These are phyloP conservation scores for Acanthaster planci DNA, from an alignment of 35 echinoderm and acorn worm species.

Conservation along the genomic window DNA sequence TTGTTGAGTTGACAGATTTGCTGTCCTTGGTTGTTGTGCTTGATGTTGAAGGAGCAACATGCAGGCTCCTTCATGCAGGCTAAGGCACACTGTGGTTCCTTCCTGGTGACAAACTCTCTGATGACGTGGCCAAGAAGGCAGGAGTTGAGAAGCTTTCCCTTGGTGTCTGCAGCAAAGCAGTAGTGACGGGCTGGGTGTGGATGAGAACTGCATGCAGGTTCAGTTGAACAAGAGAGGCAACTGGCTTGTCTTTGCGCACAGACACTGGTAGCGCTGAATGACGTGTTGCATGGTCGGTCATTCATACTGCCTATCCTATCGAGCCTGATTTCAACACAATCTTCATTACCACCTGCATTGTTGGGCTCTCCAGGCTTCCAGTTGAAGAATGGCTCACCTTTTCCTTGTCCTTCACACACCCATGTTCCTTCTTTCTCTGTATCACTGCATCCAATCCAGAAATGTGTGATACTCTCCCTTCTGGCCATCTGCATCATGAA, in stretches of 20 bases:
- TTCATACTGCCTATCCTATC: no score
- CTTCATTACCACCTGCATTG: neutral
- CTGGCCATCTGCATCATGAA: neutral
- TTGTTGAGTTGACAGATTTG: neutral
- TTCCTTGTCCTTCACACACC: neutral
- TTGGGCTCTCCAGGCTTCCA: neutral
- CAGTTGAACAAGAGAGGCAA: no score
- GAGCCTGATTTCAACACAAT: neutral
- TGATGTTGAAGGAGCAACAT: constrained; percentile 18
- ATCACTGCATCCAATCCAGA: neutral
- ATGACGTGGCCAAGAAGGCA: constrained; percentile 12
- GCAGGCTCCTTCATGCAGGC: neutral
- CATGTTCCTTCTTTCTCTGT: neutral
- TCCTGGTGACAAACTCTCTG: neutral
- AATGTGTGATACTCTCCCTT: neutral
- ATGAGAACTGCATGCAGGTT: no score
- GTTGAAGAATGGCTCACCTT: neutral
- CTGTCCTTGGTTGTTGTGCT: neutral
- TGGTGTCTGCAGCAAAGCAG: neutral
- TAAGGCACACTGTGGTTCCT: neutral
- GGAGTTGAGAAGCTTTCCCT: neutral
- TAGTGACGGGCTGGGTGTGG: no score
- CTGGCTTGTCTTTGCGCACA: no score
- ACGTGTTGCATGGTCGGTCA: no score
- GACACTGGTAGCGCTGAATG: no score